Conservation (phyloP, 1,140 invertebrate species). For the Lutraria rhynchaena region DNA sequence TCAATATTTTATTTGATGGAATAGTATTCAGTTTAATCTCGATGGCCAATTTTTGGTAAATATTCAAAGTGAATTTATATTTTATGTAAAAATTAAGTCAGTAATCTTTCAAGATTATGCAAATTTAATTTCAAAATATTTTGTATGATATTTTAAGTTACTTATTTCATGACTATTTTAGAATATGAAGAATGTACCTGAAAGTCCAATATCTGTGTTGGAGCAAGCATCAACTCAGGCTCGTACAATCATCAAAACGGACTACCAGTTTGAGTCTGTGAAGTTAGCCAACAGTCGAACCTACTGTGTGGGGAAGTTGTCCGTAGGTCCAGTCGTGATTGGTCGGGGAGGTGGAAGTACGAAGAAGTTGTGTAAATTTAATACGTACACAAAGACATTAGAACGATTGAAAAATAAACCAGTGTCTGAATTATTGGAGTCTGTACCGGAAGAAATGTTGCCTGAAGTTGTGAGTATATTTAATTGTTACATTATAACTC, state of each 20-base stretch:
- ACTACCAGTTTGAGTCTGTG: conserved; percentile 59
- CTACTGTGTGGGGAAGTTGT: conserved; percentile 23
- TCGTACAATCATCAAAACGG: conserved; percentile 63
- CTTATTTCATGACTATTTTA: conserved; percentile 23
- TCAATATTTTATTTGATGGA: too few relatives aligned
- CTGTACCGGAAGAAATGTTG: conserved; percentile 55
- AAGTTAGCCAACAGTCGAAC: conserved; percentile 61
- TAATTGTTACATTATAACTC: too few relatives aligned
- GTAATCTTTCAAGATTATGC: too few relatives aligned
- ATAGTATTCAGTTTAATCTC: too few relatives aligned
- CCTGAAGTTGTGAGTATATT: conserved; percentile 5
- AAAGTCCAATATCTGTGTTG: conserved; percentile 64
- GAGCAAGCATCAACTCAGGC: conserved; percentile 66
- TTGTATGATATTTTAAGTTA: neutral
- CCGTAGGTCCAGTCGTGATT: conserved; percentile 41
- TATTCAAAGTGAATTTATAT: too few relatives aligned
- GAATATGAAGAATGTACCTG: conserved; percentile 58
- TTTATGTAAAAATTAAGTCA: too few relatives aligned
- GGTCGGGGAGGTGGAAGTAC: conserved; percentile 39
- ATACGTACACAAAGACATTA: conserved; percentile 64
- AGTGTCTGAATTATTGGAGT: conserved; percentile 27
- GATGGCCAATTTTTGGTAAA: too few relatives aligned
- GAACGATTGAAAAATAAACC: conserved; percentile 51
- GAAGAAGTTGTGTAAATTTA: conserved; percentile 62
- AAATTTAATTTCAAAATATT: too few relatives aligned